Conservation (phyloP, 2,113 vertebrate species). For the Lynx canadensis region DNA sequence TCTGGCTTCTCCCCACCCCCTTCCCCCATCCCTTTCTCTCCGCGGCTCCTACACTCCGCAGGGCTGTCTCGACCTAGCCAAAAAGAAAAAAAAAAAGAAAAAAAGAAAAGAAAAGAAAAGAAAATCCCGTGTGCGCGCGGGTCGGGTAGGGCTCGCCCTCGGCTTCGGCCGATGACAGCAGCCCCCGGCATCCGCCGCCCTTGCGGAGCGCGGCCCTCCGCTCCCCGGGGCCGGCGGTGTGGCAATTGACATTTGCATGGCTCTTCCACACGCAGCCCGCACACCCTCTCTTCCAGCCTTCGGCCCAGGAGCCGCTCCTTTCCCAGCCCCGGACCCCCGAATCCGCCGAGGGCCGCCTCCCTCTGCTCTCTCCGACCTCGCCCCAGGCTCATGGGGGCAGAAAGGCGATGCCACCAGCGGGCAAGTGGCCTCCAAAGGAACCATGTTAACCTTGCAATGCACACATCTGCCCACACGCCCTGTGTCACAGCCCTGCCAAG, state of each 20-base stretch:
- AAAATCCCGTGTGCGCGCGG: neutral
- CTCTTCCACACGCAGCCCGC: neutral
- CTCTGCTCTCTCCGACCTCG: neutral
- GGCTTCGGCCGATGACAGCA: neutral
- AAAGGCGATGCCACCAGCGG: slow-evolving; percentile 40
- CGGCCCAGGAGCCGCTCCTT: neutral
- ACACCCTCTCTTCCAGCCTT: neutral
- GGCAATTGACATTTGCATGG: neutral
- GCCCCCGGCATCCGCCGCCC: slow-evolving; percentile 52
- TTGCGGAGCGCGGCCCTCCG: slow-evolving; percentile 37
- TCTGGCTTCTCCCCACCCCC: slow-evolving; percentile 53
- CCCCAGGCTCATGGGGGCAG: neutral
- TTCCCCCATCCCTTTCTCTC: slow-evolving; percentile 55
- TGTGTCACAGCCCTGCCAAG: slow-evolving; percentile 58
- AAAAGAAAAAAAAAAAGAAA: slow-evolving; percentile 51
- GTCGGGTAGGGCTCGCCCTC: neutral
- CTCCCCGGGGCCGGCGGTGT: neutral
- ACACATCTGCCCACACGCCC: slow-evolving; percentile 66
- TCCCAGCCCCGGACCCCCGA: neutral
- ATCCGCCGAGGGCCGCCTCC: neutral
- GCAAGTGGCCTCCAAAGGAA: slow-evolving; percentile 63
- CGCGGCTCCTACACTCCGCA: slow-evolving; percentile 60
- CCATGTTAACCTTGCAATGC: slow-evolving; percentile 75
- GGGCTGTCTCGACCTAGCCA: slow-evolving; percentile 65
- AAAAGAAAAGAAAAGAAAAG: slow-evolving; percentile 51